Evolutionary conservation across 2,113 vertebrate genomes (phyloP).

Genomic region (Chloropsis hardwickii): DNA sequence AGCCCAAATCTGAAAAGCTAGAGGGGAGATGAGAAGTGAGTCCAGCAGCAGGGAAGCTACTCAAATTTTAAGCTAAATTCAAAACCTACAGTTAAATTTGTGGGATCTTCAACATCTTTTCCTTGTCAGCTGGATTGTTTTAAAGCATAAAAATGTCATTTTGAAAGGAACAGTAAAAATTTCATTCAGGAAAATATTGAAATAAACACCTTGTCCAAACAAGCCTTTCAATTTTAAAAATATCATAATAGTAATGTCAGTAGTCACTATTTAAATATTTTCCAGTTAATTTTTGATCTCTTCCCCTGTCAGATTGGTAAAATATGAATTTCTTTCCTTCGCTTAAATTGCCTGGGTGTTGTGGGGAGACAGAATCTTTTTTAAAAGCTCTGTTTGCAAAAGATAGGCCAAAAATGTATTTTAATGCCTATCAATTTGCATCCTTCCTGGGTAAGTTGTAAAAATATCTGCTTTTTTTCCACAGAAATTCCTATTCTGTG

Average conservation of each 20-base stretch:
- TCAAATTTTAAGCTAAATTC: background rate
- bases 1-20: background rate
- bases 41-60: background rate
- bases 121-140: background rate
- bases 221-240: background rate
- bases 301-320: background rate
- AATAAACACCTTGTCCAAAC: background rate
- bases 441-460: background rate
- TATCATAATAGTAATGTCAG: background rate
- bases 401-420: background rate
- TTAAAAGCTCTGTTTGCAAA: background rate
- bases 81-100: background rate
- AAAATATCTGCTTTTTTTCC: background rate
- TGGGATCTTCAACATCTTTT: background rate
- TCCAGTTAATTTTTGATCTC: background rate
- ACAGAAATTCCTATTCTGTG: background rate
- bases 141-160: background rate
- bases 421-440: background rate
- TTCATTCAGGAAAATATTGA: background rate
- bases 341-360: background rate
- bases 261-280: background rate
- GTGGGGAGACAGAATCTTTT: background rate
- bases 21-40: background rate
- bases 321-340: background rate
- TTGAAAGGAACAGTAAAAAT: background rate